phyloP scores from a whole-genome alignment of 53 echinoderm and acorn worm genomes.

The Patiria pectinifera region DNA sequence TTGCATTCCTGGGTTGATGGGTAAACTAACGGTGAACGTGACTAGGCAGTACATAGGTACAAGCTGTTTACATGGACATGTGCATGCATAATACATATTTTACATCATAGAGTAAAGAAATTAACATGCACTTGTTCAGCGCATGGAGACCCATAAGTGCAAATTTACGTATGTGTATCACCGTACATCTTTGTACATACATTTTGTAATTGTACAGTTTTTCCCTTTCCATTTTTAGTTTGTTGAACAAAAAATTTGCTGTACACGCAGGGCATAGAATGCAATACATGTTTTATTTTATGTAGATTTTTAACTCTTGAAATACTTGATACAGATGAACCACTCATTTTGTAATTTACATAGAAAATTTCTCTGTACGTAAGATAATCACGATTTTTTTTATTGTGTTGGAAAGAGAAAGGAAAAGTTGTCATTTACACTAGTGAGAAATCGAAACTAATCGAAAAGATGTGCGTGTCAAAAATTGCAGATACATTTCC shows the following conservation, averaged over 20 bases:
- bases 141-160: not conserved
- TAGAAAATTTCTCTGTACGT: too few species aligned
- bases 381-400: not conserved
- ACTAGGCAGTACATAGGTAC: not conserved
- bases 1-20: not conserved
- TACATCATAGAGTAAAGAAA: not conserved
- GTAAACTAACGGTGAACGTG: not conserved
- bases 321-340: too few species aligned
- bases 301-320: too few species aligned
- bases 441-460: slow-evolving; percentile 30
- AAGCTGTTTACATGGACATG: not conserved
- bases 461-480: slow-evolving; percentile 30
- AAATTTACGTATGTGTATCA: too few species aligned
- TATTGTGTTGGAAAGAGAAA: not conserved
- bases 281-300: not conserved
- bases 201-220: not conserved
- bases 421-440: not conserved
- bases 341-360: not conserved
- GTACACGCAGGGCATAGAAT: not conserved
- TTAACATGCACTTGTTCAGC: not conserved
- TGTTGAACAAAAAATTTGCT: too few species aligned
- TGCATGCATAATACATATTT: not conserved
- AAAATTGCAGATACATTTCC: slow-evolving; percentile 15
- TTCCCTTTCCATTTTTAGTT: not conserved
- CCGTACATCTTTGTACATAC: too few species aligned